Percentiles rank a stretch among this genome's conserved stretches.
These are phyloP conservation scores for Frankliniella intonsa DNA, from an alignment of 2,888 invertebrate genomes.

Conservation along the genomic window DNA sequence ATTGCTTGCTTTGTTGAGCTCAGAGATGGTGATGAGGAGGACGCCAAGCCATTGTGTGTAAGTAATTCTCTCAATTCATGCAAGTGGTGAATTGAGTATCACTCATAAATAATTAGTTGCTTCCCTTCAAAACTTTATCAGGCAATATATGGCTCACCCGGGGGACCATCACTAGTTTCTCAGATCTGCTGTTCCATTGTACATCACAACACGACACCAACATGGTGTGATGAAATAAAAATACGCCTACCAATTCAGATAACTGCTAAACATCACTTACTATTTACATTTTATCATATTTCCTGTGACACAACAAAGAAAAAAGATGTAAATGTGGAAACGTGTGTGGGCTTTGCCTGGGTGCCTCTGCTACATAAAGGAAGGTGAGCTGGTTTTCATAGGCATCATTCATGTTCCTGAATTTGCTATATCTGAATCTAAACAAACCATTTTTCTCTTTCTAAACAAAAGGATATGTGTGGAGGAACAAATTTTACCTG, in stretches of 20 bases:
- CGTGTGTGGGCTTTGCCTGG: conserved; percentile 93
- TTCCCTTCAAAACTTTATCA: conserved; percentile 46
- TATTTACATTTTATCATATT: conserved; percentile 94
- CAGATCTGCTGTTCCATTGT: conserved; percentile 67
- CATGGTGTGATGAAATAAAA: conserved; percentile 93
- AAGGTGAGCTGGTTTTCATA: conserved; percentile 44
- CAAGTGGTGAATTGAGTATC: background rate
- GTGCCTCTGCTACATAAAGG: conserved; percentile 79
- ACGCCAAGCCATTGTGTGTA: conserved; percentile 69
- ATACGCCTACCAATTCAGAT: conserved; percentile 81
- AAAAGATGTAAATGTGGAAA: conserved; percentile 72
- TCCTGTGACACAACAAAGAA: conserved; percentile 82
- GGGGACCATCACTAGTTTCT: conserved; percentile 58
- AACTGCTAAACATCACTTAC: conserved; percentile 78
- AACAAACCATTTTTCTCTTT: conserved; percentile 33
- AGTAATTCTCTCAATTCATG: conserved; percentile 38
- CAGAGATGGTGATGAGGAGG: conserved; percentile 72
- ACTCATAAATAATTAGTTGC: background rate
- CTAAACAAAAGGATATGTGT: conserved; percentile 61
- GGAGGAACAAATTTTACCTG: conserved; percentile 76
- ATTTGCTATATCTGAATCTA: conserved; percentile 29
- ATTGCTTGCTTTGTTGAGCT: conserved; percentile 88
- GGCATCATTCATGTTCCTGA: conserved; percentile 14
- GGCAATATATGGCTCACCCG: conserved; percentile 72
- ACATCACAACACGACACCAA: conserved; percentile 84